Evolutionary conservation across 2,888 invertebrate genomes (phyloP).

Genomic region (Parnassius glacialis): DNA sequence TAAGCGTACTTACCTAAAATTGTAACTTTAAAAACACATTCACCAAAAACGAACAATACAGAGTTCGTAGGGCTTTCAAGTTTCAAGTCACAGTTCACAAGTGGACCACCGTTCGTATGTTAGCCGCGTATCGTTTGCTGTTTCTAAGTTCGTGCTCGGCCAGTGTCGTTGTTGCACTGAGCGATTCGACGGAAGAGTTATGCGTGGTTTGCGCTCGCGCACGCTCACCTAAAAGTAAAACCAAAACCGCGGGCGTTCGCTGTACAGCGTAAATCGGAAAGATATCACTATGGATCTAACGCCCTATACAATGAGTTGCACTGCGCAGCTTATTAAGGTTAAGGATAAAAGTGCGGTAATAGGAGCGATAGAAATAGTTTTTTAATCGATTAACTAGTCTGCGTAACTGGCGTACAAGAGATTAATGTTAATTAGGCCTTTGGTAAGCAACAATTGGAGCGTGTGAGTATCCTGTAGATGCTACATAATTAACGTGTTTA

Average conservation of each 20-base stretch:
- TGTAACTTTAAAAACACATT: conserved; percentile 48
- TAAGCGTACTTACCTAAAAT: conserved; percentile 37
- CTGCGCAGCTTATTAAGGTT: conserved; percentile 62
- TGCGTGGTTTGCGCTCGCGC: conserved; percentile 65
- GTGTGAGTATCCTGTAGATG: conserved; percentile 45
- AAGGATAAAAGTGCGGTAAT: conserved; percentile 64
- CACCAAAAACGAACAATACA: conserved; percentile 56
- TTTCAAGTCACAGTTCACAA: conserved; percentile 65
- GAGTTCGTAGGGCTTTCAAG: conserved; percentile 39
- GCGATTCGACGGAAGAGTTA: conserved; percentile 63
- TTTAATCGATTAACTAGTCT: conserved; percentile 53
- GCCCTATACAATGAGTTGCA: conserved; percentile 52
- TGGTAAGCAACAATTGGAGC: conserved; percentile 48
- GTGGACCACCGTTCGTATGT: conserved; percentile 35
- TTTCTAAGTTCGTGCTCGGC: conserved; percentile 73
- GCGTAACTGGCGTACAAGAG: conserved; percentile 39
- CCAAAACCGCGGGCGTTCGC: conserved; percentile 57
- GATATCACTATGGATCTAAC: conserved; percentile 55
- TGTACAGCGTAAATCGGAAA: conserved; percentile 51
- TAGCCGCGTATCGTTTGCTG: conserved; percentile 47
- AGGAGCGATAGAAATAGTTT: conserved; percentile 49
- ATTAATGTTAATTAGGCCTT: conserved; percentile 47
- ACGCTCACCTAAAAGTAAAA: conserved; percentile 69
- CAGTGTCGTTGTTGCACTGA: conserved; percentile 74
- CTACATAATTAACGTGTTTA: conserved; percentile 23